Percentiles rank a stretch among this genome's conserved stretches.
Evolutionary conservation across 2,113 vertebrate species (phyloP).

Genomic region (Cynopterus brachyotis): DNA sequence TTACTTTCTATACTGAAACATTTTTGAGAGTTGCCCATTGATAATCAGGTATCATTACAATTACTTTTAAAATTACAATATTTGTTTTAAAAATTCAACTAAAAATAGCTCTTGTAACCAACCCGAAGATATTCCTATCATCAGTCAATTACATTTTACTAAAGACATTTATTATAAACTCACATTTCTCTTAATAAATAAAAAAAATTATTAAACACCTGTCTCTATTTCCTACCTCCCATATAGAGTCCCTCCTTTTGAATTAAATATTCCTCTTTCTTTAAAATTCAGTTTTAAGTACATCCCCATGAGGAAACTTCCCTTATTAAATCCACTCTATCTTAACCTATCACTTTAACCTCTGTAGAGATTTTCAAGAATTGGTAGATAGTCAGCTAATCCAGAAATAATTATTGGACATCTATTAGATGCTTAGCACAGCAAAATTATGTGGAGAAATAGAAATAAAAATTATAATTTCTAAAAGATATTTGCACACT

Average conservation of each 20-base stretch:
- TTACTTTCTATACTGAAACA: not conserved
- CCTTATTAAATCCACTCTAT: not conserved
- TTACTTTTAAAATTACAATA: conserved; percentile 37
- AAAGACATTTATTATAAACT: not conserved
- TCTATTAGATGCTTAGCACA: not conserved
- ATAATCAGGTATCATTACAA: not conserved
- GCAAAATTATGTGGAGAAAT: not conserved
- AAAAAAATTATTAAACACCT: not conserved
- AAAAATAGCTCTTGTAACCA: conserved; percentile 13
- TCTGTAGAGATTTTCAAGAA: not conserved
- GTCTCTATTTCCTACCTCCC: not conserved
- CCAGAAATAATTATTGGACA: not conserved
- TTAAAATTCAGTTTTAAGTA: not conserved
- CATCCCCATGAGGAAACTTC: not conserved
- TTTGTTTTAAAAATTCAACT: conserved; percentile 29
- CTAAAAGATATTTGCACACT: no score
- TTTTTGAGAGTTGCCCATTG: not conserved
- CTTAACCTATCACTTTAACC: not conserved
- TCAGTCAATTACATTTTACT: not conserved
- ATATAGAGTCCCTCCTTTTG: not conserved
- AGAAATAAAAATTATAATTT: no score
- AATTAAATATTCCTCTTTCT: not conserved
- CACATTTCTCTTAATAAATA: not conserved
- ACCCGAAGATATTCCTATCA: not conserved
- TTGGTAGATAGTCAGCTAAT: not conserved